phyloP scores from a whole-genome alignment of 2,888 invertebrate species.

The Nomada ruficornis region DNA sequence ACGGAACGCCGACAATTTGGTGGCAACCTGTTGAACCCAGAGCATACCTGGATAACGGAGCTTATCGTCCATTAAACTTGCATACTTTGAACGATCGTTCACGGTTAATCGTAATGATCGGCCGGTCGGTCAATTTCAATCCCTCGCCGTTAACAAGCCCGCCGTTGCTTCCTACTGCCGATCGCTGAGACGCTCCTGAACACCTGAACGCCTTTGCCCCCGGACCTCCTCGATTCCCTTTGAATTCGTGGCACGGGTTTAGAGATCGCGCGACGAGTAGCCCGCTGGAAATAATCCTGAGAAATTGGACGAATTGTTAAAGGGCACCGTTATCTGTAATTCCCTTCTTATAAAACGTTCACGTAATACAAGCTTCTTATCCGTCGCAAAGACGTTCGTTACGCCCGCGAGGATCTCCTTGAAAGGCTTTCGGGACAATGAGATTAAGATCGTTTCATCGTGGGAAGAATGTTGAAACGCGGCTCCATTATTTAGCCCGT shows the following conservation, averaged over 20 bases:
- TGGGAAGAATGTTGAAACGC: constrained; percentile 37
- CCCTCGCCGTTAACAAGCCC: constrained; percentile 26
- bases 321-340: not conserved
- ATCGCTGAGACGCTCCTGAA: no score
- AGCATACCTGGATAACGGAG: constrained; percentile 33
- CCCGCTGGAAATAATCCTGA: not conserved
- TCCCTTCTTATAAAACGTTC: constrained; percentile 1
- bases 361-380: constrained; percentile 5
- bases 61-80: constrained; percentile 44
- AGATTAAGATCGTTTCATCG: constrained; percentile 43
- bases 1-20: constrained; percentile 19
- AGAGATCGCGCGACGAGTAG: no score
- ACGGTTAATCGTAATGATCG: constrained; percentile 38
- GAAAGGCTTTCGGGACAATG: constrained; percentile 28
- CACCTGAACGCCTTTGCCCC: no score
- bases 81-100: constrained; percentile 45
- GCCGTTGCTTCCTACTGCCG: not conserved
- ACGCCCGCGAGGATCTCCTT: constrained; percentile 18
- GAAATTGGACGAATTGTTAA: constrained; percentile 10
- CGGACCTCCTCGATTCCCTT: not conserved
- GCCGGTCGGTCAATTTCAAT: constrained; percentile 28
- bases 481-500: constrained; percentile 34
- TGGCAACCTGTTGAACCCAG: constrained; percentile 56
- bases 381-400: constrained; percentile 24
- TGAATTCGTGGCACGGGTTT: no score